Conservation (phyloP, 2,888 invertebrate species). For the Limenitis camilla region DNA sequence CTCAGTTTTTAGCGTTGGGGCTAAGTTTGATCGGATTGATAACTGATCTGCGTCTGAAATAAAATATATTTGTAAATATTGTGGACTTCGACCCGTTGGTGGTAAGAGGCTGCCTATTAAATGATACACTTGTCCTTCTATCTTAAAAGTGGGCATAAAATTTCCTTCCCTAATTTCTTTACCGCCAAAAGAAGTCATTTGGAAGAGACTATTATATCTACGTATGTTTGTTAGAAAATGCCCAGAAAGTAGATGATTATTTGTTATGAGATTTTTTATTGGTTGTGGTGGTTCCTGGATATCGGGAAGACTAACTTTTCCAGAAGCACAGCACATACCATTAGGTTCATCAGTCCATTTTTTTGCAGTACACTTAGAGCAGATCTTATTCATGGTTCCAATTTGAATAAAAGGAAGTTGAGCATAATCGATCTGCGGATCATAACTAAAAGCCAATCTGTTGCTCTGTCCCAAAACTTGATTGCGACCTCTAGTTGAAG, state of each 20-base stretch:
- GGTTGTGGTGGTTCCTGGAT: no score
- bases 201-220: no score
- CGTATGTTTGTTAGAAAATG: no score
- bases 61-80: slow-evolving; percentile 25
- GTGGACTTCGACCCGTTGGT: slow-evolving; percentile 25
- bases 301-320: no score
- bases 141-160: no score
- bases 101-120: slow-evolving; percentile 29
- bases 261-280: no score
- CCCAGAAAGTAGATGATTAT: no score
- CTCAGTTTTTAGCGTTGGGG: slow-evolving; percentile 22
- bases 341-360: slow-evolving; percentile 18
- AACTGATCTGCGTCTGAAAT: slow-evolving; percentile 28
- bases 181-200: slow-evolving; percentile 29
- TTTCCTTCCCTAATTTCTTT: slow-evolving; percentile 30
- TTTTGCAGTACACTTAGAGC: slow-evolving; percentile 23
- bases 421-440: slow-evolving; percentile 27
- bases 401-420: slow-evolving; percentile 24
- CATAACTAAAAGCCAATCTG: slow-evolving; percentile 24
- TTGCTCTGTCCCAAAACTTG: slow-evolving; percentile 24
- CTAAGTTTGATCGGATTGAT: slow-evolving; percentile 24
- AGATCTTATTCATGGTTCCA: slow-evolving; percentile 28
- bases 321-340: slow-evolving; percentile 16
- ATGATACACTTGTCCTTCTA: slow-evolving; percentile 26
- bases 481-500: slow-evolving; percentile 23